Percentiles rank a stretch among this genome's conserved stretches.
phyloP scores from a whole-genome alignment of 2,888 invertebrate genomes.

The Ochropleura plecta region DNA sequence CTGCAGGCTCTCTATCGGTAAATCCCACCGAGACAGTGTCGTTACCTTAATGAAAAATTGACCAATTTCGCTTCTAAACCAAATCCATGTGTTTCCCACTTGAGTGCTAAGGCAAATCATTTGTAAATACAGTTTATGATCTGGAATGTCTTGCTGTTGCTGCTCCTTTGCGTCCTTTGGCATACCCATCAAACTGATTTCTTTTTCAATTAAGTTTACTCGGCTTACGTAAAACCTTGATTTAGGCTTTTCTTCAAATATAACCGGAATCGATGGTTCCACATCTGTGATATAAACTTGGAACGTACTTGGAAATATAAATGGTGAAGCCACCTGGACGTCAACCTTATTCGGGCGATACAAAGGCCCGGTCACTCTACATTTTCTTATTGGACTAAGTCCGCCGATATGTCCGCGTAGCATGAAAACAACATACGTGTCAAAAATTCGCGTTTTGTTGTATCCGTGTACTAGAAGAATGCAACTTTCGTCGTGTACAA shows the following conservation, averaged over 20 bases:
- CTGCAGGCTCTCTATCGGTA: conserved; percentile 81
- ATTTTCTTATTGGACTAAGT: conserved; percentile 81
- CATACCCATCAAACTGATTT: conserved; percentile 76
- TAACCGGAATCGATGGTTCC: conserved; percentile 81
- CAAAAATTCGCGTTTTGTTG: conserved; percentile 87
- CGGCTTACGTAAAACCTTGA: conserved; percentile 79
- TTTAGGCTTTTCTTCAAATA: conserved; percentile 71
- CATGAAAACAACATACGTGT: conserved; percentile 83
- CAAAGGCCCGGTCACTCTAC: conserved; percentile 83
- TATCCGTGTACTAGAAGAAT: conserved; percentile 84
- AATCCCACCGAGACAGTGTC: conserved; percentile 84
- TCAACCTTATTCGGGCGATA: conserved; percentile 85
- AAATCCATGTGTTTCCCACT: conserved; percentile 83
- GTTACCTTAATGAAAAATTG: conserved; percentile 85
- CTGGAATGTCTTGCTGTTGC: conserved; percentile 73
- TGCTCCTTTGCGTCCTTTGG: conserved; percentile 82
- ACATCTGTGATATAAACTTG: conserved; percentile 78
- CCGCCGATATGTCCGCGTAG: conserved; percentile 78
- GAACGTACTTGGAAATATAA: conserved; percentile 71
- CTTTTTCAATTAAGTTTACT: conserved; percentile 81
- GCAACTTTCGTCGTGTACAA: conserved; percentile 77
- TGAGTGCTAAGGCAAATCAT: conserved; percentile 83
- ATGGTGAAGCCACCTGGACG: conserved; percentile 81
- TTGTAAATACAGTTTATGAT: conserved; percentile 82
- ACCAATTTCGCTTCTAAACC: conserved; percentile 83